phyloP scores from a whole-genome alignment of 2,797 vertebrate species.

The Peromyscus eremicus region DNA sequence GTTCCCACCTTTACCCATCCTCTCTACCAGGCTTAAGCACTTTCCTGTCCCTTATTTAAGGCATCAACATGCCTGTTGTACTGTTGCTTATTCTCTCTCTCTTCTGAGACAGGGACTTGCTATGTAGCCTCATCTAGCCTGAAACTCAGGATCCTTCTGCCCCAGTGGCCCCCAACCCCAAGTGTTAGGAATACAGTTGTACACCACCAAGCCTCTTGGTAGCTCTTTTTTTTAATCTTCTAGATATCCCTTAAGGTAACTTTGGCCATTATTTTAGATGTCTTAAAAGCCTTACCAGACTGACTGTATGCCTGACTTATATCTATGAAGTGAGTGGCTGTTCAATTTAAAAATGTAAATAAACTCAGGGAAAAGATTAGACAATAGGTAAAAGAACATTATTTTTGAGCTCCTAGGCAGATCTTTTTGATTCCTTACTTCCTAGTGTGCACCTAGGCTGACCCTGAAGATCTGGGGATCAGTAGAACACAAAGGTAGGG shows the following conservation, averaged over 20 bases:
- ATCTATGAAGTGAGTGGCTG: neutral
- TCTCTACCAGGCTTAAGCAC: neutral
- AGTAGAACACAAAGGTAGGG: neutral
- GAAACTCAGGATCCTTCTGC: neutral
- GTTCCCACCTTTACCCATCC: neutral
- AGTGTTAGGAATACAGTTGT: neutral
- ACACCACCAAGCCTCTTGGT: neutral
- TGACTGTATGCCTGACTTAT: neutral
- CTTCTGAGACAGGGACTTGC: neutral
- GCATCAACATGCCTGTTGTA: neutral
- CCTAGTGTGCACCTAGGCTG: neutral
- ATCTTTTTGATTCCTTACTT: neutral
- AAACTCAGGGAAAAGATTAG: neutral
- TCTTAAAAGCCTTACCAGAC: neutral
- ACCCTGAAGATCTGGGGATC: neutral
- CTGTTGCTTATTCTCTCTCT: neutral
- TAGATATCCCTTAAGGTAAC: neutral
- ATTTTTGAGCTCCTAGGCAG: neutral
- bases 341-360: slow-evolving; percentile 10
- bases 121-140: neutral
- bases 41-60: neutral
- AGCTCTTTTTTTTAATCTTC: too few species aligned
- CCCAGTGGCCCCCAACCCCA: neutral
- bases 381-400: neutral
- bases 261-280: neutral